A percentile compares a stretch with the other conserved stretches of the same genome.
These are phyloP conservation scores for Erebia epiphron DNA, from an alignment of 2,888 invertebrate species.

Conservation along the genomic window DNA sequence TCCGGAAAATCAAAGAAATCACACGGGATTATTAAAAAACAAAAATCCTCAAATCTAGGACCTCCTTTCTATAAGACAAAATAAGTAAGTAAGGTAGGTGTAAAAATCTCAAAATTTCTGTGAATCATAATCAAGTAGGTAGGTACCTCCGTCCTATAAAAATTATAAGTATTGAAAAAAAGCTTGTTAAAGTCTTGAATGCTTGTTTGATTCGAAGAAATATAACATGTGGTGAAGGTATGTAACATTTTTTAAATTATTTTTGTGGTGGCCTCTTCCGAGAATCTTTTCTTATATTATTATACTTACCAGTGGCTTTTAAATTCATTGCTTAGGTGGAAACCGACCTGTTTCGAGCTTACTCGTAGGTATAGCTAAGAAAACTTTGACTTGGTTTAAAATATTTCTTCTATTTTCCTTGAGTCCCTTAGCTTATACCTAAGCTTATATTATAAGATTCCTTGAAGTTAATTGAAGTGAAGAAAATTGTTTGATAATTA, in stretches of 20 bases:
- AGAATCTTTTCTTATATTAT: not conserved
- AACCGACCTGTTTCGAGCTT: not conserved
- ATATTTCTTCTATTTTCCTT: not conserved
- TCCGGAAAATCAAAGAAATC: too few species aligned
- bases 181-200: not conserved
- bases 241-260: not conserved
- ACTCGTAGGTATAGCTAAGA: not conserved
- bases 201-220: constrained; percentile 4
- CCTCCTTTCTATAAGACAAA: too few species aligned
- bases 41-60: too few species aligned
- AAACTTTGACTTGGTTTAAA: not conserved
- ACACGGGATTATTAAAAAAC: too few species aligned
- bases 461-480: not conserved
- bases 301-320: not conserved
- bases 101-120: too few species aligned
- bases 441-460: not conserved
- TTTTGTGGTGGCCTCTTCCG: not conserved
- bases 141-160: too few species aligned
- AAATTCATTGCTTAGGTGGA: not conserved
- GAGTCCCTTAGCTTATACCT: not conserved
- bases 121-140: too few species aligned
- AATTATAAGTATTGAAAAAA: too few species aligned
- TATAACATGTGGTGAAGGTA: too few species aligned
- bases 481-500: not conserved
- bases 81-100: too few species aligned